These are phyloP conservation scores for Myrmecophaga tridactyla DNA, from an alignment of 2,113 vertebrate genomes.

Conservation along the genomic window DNA sequence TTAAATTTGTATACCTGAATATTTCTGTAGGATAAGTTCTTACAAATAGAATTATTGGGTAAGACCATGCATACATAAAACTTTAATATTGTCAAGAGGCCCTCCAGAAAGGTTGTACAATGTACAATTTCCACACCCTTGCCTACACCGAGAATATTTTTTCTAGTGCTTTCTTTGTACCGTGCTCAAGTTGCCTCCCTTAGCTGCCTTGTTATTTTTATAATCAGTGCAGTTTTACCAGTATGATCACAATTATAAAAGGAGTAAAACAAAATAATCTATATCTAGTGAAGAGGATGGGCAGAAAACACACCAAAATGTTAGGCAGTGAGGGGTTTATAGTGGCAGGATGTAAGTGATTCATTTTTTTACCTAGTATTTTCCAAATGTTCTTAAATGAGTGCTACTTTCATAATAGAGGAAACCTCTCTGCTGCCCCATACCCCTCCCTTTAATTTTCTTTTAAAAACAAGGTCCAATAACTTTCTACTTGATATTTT, in stretches of 20 bases:
- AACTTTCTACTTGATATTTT: too few species aligned
- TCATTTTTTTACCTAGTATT: not conserved
- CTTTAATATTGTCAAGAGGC: not conserved
- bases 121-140: rapidly evolving
- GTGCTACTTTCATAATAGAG: not conserved
- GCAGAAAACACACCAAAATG: not conserved
- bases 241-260: conserved; percentile 10
- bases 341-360: not conserved
- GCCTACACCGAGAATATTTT: not conserved
- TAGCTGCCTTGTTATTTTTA: not conserved
- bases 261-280: conserved; percentile 10
- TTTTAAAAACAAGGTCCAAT: too few species aligned
- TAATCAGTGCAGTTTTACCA: not conserved
- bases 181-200: not conserved
- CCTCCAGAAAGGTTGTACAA: not conserved
- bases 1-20: not conserved
- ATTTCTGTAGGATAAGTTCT: not conserved
- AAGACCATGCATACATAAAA: not conserved
- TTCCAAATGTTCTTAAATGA: not conserved
- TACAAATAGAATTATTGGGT: not conserved
- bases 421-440: not conserved
- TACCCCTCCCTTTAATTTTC: not conserved
- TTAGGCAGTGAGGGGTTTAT: not conserved
- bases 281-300: not conserved
- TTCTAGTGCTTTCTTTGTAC: not conserved